Evolutionary conservation across 2,113 vertebrate genomes (phyloP), one percentile per base, ranked within the genome.

Genomic region (Corapipo altera): DNA sequence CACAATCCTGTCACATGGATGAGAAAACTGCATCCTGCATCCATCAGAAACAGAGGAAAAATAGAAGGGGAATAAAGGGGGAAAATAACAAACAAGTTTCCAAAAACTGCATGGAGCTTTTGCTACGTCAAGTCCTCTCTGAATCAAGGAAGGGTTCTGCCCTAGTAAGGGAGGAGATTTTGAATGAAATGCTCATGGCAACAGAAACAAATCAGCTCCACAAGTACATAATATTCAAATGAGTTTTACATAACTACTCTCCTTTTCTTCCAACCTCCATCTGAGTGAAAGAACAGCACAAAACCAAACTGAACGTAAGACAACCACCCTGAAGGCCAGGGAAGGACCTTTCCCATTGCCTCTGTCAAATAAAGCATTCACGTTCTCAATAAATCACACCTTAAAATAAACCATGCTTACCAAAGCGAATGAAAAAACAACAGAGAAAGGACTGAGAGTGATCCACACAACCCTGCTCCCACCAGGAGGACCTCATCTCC

Each of bases 191-290:
- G 46, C 64, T 84, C 51, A 76, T 88, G 71, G 88, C 88, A 92
- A 95, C 85, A 90, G 82, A 70, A 95, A 54, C 49, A 93, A 95
- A 96, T 91, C 51, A 91, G 75, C 75, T 93, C 71, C 51, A 83
- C 49, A 59, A 84, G 75, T 86, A 71, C 80, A 19, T 91, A 59
- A 93, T 88, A 94, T 96, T 96, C 83, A 93, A 96, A 95, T 94
- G 82, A 96, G 73, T 77, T 95, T 97, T 96, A 96, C 44, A 85
- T 93, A 96, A 94, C 93, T 75, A 90, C 69, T 66, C 92, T 91
- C 55, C 35, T 71, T 88, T 83, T 85, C 83, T 81, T 96, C 79
- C 93, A 88, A 4, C 17, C 83, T 74, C 64, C 84, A 82, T 93
- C 59, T 90, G 79, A 59, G 46, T 64, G 82, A 85, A 83, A 85